Base-by-base conservation (phyloP, 2,797 vertebrate species). In the Paguma larvata region DNA sequence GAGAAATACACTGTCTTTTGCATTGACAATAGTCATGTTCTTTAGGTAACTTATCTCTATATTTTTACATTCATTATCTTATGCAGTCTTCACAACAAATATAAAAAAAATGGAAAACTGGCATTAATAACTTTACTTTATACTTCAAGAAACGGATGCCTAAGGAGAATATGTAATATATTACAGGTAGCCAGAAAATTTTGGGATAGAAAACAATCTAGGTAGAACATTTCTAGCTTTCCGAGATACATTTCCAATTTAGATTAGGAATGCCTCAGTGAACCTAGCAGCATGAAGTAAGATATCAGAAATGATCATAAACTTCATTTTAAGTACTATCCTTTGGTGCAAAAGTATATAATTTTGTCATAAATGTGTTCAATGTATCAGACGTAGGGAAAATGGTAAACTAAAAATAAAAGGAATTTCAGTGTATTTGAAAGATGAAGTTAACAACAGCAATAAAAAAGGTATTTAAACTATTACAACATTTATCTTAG, bases 51-150 rank as follows among this genome's bases (percentile, higher is more conserved):
- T 87, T 75, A 73, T 32, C 59, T 84, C 10, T 46, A 41, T 48
- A 86, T 89, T 85, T 93, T 65, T 23, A 46, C 16, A 53, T 85
- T 68, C 14, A 30, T 96, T 91, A 46, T 89, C 34, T 91, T 11
- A 92, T 21, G 10, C 32, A 92, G 16, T 79, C 38, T 86, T 96
- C 23, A 18, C 14, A 86, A 38, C 4, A 91, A 77, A 23, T 89
- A 79, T 62, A 21, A 56, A 92, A 95, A 30, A 25, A 56, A 82
- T 3, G n/a, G n/a, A 93, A 14, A 78, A 77, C 23, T 34, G 10
- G 23, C 16, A 83, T 27, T 41, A 63, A 44, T 53, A 44, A 23
- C 12, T 34, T 95, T 5, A 79, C 6, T 67, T 79, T 25, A 9
- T 30, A 56, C 6, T 59, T 90, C 19, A 48, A 67, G 46, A 80